Base-by-base conservation (phyloP, 2,113 vertebrate genomes). In the Vidua chalybeata region DNA sequence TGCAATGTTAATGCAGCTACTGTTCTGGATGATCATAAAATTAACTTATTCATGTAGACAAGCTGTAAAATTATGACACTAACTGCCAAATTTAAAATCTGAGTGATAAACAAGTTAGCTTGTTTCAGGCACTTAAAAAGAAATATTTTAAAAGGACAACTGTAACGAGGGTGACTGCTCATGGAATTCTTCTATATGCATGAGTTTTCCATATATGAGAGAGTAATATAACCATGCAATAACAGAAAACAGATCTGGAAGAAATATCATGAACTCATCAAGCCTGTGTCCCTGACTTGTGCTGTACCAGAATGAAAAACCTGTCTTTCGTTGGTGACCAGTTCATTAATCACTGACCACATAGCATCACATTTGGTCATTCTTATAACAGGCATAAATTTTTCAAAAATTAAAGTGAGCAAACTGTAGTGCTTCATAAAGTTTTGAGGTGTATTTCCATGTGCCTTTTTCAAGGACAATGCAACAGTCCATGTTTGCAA, bases 1-100 rank as follows among this genome's bases (percentile, higher is more conserved):
- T 93, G 89, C 82, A 88, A 79, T 89, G 68, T 95, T 96, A 96
- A 96, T 94, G 77, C 75, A 92, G 76, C 86, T 56, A 11, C 31
- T 92, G 11, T 91, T 77, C 56, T 49, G 62, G 8, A 41, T 80
- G 45, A 46, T 59, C 88, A 61, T 87, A 92, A 97, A 97, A 92
- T 75, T 16, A 93, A 48, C 62, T 72, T 93, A 89, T 93, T 83
- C 96, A 94, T 92, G 76, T 95, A 75, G 69, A 68, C 76, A 78
- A 92, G 22, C 39, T 87, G 78, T 73, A 69, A 95, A 87, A 94
- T 89, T 95, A 79, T 61, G 15, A 45, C 4, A 22, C 64, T 71
- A 87, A 71, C 35, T 94, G 46, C 31, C 90, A 91, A 92, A 97
- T 96, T 94, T 96, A 95, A 97, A 88, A 97, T 94, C 77, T 56